Conservation (phyloP, 2,888 invertebrate species). For the Stegophylla sp. region DNA sequence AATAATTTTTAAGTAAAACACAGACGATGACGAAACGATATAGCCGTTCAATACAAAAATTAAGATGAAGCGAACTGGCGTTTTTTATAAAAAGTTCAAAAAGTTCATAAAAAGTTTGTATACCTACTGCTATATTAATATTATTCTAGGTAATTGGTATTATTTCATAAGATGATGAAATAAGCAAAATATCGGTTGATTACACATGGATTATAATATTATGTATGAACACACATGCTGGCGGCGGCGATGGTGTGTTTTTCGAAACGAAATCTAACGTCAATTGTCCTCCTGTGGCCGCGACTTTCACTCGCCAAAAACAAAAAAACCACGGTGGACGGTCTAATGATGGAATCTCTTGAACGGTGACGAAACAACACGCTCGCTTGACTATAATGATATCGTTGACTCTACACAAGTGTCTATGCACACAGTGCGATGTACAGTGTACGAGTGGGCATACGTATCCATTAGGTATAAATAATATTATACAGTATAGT, state of each 20-base stretch:
- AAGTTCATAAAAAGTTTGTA: too few species aligned
- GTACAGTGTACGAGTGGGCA: not conserved
- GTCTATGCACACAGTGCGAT: not conserved
- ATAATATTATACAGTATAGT: not conserved
- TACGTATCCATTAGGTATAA: too few species aligned
- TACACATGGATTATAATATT: not conserved
- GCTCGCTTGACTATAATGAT: not conserved
- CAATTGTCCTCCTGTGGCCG: not conserved
- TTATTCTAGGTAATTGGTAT: too few species aligned
- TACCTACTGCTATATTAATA: too few species aligned
- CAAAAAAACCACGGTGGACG: not conserved
- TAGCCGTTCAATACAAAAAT: too few species aligned
- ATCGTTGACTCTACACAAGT: not conserved
- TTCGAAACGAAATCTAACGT: conserved; percentile 12
- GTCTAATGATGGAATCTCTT: conserved; percentile 19
- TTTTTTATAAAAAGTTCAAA: too few species aligned
- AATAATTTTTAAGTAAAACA: not conserved
- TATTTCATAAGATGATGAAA: not conserved
- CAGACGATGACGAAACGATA: too few species aligned
- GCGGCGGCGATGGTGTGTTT: not conserved
- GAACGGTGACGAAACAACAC: conserved; percentile 5
- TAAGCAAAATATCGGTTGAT: not conserved
- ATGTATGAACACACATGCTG: not conserved
- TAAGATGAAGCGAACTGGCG: too few species aligned
- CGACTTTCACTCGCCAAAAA: conserved; percentile 30